These are phyloP conservation scores for Coenonympha glycerion DNA, from an alignment of 2,888 invertebrate species.

Conservation along the genomic window DNA sequence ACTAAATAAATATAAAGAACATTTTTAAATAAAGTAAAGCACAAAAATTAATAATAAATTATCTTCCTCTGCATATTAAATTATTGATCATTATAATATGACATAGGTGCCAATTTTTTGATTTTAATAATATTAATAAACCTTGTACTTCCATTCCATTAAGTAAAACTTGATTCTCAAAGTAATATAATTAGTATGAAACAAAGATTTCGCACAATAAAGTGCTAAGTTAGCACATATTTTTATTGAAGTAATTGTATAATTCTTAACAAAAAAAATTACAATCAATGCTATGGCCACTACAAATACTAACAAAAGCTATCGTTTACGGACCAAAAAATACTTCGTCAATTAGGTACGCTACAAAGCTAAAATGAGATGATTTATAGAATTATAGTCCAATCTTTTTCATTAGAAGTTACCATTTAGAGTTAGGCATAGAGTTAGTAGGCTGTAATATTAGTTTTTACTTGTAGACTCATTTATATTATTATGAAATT, in stretches of 20 bases:
- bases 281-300: no score
- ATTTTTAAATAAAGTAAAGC: background rate
- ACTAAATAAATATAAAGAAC: background rate
- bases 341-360: constrained; percentile 69
- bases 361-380: constrained; percentile 41
- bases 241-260: constrained; percentile 21
- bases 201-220: no score
- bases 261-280: constrained; percentile 31
- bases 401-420: constrained; percentile 17
- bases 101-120: no score
- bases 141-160: no score
- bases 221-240: no score
- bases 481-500: no score
- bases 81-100: background rate
- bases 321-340: constrained; percentile 52
- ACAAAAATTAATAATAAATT: background rate
- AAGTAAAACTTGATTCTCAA: no score
- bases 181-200: no score
- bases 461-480: background rate
- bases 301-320: constrained; percentile 8
- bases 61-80: background rate
- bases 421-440: constrained; percentile 8
- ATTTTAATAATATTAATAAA: no score
- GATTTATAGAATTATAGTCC: constrained; percentile 9
- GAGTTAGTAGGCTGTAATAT: constrained; percentile 7